Evolutionary conservation across 2,113 vertebrate genomes (phyloP).

Genomic region (Psammodynastes pulverulentus): DNA sequence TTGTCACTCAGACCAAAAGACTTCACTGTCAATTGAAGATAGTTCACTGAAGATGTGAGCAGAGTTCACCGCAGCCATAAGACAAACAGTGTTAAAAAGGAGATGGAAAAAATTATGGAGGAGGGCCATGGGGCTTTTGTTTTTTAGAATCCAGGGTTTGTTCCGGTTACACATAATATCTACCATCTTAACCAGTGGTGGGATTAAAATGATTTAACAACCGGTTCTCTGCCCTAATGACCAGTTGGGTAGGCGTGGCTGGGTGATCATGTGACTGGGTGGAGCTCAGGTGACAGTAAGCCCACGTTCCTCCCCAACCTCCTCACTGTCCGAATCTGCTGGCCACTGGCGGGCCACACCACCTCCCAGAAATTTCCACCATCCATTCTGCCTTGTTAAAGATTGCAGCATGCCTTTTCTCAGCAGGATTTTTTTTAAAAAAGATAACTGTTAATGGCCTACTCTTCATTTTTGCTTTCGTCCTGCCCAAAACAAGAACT

Average conservation of each 20-base stretch:
- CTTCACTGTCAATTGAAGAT: background rate
- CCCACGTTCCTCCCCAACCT: too few species aligned
- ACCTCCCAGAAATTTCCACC: background rate
- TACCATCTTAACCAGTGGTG: background rate
- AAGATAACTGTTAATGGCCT: background rate
- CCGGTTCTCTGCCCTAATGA: too few species aligned
- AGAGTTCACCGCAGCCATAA: background rate
- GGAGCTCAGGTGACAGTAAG: too few species aligned
- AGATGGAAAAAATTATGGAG: background rate
- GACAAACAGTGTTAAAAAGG: background rate
- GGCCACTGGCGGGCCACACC: too few species aligned
- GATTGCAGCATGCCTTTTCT: background rate
- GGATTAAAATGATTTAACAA: too few species aligned
- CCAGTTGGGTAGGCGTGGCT: too few species aligned
- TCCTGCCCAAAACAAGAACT: background rate
- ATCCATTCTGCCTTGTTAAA: background rate
- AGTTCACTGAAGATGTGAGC: constrained; percentile 7
- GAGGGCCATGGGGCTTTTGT: background rate
- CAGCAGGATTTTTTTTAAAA: background rate
- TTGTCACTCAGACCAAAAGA: background rate
- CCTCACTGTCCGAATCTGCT: too few species aligned
- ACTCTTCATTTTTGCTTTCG: background rate
- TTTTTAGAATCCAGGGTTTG: background rate
- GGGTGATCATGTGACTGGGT: too few species aligned
- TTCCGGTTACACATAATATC: background rate